These are phyloP conservation scores for Orchesella flavescens DNA, from an alignment of 2,888 invertebrate species.

Conservation along the genomic window DNA sequence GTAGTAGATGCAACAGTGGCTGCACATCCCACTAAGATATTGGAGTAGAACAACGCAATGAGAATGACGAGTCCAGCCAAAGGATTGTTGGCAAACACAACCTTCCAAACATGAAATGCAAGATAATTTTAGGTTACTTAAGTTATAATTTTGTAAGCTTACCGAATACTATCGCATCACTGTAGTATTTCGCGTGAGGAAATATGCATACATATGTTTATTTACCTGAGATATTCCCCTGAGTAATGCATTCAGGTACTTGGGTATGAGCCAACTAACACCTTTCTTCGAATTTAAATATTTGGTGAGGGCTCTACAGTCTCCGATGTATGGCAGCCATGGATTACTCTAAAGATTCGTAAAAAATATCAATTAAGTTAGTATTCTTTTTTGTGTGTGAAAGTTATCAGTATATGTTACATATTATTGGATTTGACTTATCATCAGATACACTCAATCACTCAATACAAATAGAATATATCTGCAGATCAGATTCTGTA, in stretches of 20 bases:
- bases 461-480: too few relatives aligned
- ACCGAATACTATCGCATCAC: too few relatives aligned
- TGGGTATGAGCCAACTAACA: slow-evolving; percentile 73
- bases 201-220: too few relatives aligned
- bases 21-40: slow-evolving; percentile 69
- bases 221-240: slow-evolving; percentile 74
- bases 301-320: slow-evolving; percentile 68
- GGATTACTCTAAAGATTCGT: slow-evolving; percentile 66
- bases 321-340: slow-evolving; percentile 69
- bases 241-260: slow-evolving; percentile 74
- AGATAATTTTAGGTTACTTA: slow-evolving; percentile 1
- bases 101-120: slow-evolving; percentile 72
- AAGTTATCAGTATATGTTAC: too few relatives aligned
- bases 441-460: too few relatives aligned
- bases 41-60: slow-evolving; percentile 73
- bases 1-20: slow-evolving; percentile 64
- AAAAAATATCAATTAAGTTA: too few relatives aligned
- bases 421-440: too few relatives aligned
- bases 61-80: slow-evolving; percentile 75
- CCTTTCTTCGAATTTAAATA: slow-evolving; percentile 66
- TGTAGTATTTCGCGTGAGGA: neutral
- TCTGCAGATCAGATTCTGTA: too few relatives aligned
- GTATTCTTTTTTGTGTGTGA: too few relatives aligned
- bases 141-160: too few relatives aligned
- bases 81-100: slow-evolving; percentile 75